Evolutionary conservation across 1,140 invertebrate species (phyloP), one percentile per base, ranked within the genome.

Genomic region (Pachyrhynchus sulphureomaculatus): DNA sequence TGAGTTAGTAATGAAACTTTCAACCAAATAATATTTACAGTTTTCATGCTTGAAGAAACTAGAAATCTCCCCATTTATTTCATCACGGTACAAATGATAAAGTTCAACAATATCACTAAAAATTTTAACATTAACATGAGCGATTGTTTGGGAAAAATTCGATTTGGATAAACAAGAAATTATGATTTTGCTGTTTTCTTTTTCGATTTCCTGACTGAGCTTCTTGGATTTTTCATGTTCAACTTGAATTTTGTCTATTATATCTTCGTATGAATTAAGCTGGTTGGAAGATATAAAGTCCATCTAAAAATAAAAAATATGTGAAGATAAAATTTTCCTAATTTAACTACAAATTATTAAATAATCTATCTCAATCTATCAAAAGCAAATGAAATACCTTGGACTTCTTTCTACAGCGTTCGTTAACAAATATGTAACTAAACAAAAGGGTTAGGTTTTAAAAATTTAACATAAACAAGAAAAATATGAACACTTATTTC

Each of bases 1-100:
- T 21, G 29, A 32, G 20, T 45, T 37, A 12, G 39, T 44, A 36
- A 64, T 64, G 26, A 41, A 53, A 26, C 64, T 32, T 41, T 67
- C 65, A 34, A 64, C 32, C 39, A 67, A 61, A 45, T 55, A 64
- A 57, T 64, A 67, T 26, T 64, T 64, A 42, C 51, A 44, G 45
- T 56, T 63, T 20, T 61, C 45, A 41, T 18, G 24, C 18, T 52
- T 56, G 24, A 20, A 29, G 15, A 64, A 45, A 29, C 17, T 24
- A 5, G n/a, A 26, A 4, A 54, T 0, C 47, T 63, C 34, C 3
- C 6, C 17, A 34, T 66, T 36, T 29, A 53, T 18, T 41, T 64
- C 32, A 45, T 64, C 62, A 24, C 20, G 21, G 39, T 64, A 67
- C 23, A 67, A 61, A 24, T 44, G 23, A 24, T 39, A 52, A 0